phyloP scores from a whole-genome alignment of 2,113 vertebrate genomes.

The Gymnobelideus leadbeateri region DNA sequence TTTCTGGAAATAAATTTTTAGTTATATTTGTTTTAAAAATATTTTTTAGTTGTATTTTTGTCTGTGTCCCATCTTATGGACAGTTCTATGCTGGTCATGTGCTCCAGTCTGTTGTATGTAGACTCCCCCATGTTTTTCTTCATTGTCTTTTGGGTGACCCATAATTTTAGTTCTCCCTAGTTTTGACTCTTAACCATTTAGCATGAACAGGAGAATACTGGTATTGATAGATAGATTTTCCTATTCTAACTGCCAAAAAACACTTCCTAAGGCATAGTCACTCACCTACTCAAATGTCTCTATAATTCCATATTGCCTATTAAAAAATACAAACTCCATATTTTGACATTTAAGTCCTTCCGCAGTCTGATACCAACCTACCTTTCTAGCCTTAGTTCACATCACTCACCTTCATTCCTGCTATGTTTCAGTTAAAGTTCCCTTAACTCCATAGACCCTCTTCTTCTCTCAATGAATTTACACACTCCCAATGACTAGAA shows the following conservation, averaged over 20 bases:
- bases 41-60: neutral
- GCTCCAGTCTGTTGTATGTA: neutral
- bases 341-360: neutral
- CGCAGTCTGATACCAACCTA: neutral
- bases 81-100: neutral
- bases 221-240: neutral
- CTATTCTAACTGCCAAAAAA: neutral
- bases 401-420: neutral
- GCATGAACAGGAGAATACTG: neutral
- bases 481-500: neutral
- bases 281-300: neutral
- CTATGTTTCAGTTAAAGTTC: neutral
- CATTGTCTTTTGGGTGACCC: neutral
- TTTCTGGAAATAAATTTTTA: neutral
- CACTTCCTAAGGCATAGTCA: neutral
- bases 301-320: neutral
- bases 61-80: neutral
- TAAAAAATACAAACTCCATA: neutral
- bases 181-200: neutral
- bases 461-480: neutral
- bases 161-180: neutral
- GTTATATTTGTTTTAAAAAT: no score
- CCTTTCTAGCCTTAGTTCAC: neutral
- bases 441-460: neutral
- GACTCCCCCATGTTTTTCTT: neutral